Conservation (phyloP, 2,113 vertebrate genomes). For the Indicator maculatus region DNA sequence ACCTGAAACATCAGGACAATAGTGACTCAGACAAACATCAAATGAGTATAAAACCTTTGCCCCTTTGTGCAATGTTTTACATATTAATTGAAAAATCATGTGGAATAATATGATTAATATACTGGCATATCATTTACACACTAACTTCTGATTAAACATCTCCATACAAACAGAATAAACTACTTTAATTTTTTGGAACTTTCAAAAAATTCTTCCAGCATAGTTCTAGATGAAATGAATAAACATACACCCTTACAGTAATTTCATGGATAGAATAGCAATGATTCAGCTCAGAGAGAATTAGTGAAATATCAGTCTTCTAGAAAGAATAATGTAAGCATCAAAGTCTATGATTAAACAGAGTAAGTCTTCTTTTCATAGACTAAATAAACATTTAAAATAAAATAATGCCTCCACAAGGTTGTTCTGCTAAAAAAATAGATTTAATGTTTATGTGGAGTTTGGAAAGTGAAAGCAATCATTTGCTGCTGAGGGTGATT, state of each 20-base stretch:
- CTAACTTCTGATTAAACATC: background rate
- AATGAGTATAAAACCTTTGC: background rate
- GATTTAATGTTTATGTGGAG: conserved; percentile 17
- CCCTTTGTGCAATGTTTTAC: background rate
- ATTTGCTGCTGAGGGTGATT: conserved; percentile 26
- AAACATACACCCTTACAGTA: background rate
- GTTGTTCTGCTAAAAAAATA: background rate
- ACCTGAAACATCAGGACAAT: background rate
- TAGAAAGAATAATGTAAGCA: conserved; percentile 7
- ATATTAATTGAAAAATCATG: background rate
- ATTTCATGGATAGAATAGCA: background rate
- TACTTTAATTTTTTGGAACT: background rate
- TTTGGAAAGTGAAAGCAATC: conserved; percentile 51
- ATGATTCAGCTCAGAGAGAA: background rate
- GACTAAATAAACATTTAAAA: conserved; percentile 16
- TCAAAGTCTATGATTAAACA: conserved; percentile 13
- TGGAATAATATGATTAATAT: background rate
- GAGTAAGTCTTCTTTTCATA: conserved; percentile 44
- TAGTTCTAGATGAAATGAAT: conserved; percentile 22
- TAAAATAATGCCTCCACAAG: conserved; percentile 34
- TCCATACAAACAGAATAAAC: background rate
- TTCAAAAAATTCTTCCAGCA: background rate
- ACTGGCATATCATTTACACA: background rate
- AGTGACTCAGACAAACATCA: background rate
- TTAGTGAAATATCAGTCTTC: conserved; percentile 24